Evolutionary conservation across 2,797 vertebrate species (phyloP), one percentile per base, ranked within the genome.

Genomic region (Danio tinwini): DNA sequence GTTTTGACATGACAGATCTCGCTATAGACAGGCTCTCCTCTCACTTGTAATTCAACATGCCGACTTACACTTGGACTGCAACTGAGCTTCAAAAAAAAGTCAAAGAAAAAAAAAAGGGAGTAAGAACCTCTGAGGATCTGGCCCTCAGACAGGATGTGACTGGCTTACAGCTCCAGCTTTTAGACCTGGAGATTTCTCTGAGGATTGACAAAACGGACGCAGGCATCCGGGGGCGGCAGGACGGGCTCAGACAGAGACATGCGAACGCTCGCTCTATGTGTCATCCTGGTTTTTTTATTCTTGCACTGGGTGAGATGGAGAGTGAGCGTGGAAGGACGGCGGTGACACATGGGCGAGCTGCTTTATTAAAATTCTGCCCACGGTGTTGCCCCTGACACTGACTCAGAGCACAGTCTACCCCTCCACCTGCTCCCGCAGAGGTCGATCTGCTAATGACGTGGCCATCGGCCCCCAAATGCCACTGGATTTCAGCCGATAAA

Each of bases 311-410:
- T 67, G 75, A 79, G 71, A 78, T 64, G 75, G 77, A 82, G 74
- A 72, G 78, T 75, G 50, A 53, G 49, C 47, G 29, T 37, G 5
- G 19, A 70, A 71, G 67, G 56, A 71, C 56, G 67, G 64, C 8
- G 45, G 50, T 84, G 85, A 86, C 82, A 84, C 82, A 74, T 72
- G 59, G 77, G 72, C 65, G 75, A 82, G 69, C 69, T 75, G 78
- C 81, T 84, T 84, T 86, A 86, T 86, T 86, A 86, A 84, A 84
- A 86, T 86, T 86, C 82, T 84, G 44, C 37, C 82, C 63, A 81
- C 81, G 58, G 59, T 64, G 39, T 76, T 81, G 85, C 77, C 81
- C 82, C 85, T 82, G 85, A 84, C 81, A 78, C 77, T 73, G 82
- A 82, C 53, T 86, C 85, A 86, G 77, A 82, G 77, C 53, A 12